Conservation (phyloP, 1,140 invertebrate species). For the Diachasmimorpha longicaudata region DNA sequence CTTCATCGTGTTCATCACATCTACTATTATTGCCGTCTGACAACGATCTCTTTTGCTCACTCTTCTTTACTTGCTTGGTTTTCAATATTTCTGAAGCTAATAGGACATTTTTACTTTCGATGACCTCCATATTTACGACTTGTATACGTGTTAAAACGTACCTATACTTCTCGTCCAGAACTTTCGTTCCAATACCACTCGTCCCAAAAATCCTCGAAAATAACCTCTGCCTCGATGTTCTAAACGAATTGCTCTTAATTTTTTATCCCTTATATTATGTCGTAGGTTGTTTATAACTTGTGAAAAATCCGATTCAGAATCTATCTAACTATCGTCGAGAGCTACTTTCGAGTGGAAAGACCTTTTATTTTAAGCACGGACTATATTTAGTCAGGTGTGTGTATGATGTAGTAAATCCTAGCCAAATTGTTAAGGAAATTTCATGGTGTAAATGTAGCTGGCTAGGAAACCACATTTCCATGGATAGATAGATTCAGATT, state of each 20-base stretch:
- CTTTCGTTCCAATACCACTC: neutral
- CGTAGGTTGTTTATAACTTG: too few relatives aligned
- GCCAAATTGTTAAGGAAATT: neutral
- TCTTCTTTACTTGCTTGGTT: neutral
- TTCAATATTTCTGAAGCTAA: neutral
- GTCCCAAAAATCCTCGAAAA: neutral
- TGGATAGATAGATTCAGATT: too few relatives aligned
- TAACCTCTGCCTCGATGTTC: too few relatives aligned
- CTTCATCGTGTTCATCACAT: neutral
- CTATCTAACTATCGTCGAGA: too few relatives aligned
- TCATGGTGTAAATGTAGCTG: too few relatives aligned
- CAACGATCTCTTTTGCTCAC: neutral
- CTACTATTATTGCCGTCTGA: neutral
- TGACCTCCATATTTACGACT: neutral
- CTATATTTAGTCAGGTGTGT: neutral
- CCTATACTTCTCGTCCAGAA: neutral
- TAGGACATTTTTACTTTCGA: neutral
- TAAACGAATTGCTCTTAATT: too few relatives aligned
- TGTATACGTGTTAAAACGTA: neutral
- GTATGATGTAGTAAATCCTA: neutral
- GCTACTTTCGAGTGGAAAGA: neutral
- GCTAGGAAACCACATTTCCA: too few relatives aligned
- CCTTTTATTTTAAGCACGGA: neutral
- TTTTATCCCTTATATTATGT: too few relatives aligned
- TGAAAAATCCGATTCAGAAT: neutral